phyloP scores from a whole-genome alignment of 1,140 invertebrate genomes.

The Lepidurus couesii region DNA sequence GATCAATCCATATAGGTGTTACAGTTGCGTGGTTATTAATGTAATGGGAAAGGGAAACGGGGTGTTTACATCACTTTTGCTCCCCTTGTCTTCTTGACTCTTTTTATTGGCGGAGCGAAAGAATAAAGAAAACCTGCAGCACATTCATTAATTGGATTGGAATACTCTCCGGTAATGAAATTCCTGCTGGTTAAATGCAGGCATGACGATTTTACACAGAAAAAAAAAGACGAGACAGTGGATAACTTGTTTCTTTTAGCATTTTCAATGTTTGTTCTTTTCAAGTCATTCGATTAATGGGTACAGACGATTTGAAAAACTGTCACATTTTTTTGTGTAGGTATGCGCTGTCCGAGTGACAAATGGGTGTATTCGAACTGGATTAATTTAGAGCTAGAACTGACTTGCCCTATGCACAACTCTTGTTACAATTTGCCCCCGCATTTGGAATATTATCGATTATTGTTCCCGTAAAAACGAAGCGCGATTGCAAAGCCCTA shows the following conservation, averaged over 20 bases:
- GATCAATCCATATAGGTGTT: constrained; percentile 15
- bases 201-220: background rate
- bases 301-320: too few relatives aligned
- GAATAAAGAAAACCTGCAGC: constrained; percentile 3
- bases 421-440: too few relatives aligned
- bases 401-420: too few relatives aligned
- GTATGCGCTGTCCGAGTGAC: too few relatives aligned
- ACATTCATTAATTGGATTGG: constrained; percentile 19
- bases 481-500: background rate
- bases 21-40: constrained; percentile 15
- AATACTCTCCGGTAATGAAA: constrained; percentile 1
- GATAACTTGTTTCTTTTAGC: background rate
- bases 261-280: background rate
- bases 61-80: constrained; percentile 21
- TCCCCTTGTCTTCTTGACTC: background rate
- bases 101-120: constrained; percentile 9
- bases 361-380: too few relatives aligned
- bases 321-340: too few relatives aligned
- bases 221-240: background rate
- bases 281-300: background rate
- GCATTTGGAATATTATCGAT: too few relatives aligned
- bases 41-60: constrained; percentile 10
- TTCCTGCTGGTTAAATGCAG: constrained; percentile 7
- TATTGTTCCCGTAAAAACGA: too few relatives aligned
- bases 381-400: too few relatives aligned